Percentiles rank a stretch among this genome's conserved stretches.
Conservation (phyloP, 2,113 vertebrate genomes). For the Nematolebias whitei region DNA sequence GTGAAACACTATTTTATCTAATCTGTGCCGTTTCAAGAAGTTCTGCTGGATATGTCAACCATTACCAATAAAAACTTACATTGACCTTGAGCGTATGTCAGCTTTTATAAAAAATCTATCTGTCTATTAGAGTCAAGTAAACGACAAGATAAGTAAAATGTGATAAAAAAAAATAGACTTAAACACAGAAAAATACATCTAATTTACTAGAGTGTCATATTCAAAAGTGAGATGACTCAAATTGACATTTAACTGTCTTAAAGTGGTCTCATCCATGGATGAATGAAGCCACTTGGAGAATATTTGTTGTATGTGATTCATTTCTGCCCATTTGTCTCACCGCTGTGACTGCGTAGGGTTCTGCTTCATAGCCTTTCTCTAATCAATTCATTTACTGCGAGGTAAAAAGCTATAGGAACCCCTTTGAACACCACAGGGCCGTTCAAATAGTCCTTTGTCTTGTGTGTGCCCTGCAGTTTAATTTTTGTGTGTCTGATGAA, state of each 20-base stretch:
- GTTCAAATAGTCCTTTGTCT: constrained; percentile 41
- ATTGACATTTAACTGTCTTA: neutral
- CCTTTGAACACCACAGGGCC: constrained; percentile 31
- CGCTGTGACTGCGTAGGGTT: constrained; percentile 13
- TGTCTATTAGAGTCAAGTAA: neutral
- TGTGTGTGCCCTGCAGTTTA: constrained; percentile 32
- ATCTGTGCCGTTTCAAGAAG: constrained; percentile 41
- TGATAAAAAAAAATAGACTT: neutral
- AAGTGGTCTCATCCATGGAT: constrained; percentile 25
- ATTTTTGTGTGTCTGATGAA: constrained; percentile 56
- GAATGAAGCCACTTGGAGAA: constrained; percentile 69
- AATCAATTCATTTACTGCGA: constrained; percentile 59
- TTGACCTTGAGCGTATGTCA: constrained; percentile 59
- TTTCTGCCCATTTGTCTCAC: constrained; percentile 16
- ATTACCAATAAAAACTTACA: constrained; percentile 59
- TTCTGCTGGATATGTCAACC: constrained; percentile 75
- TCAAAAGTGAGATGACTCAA: neutral
- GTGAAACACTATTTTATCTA: constrained; percentile 59
- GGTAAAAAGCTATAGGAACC: constrained; percentile 34
- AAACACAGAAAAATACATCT: neutral
- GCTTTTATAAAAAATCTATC: neutral
- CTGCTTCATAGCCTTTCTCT: constrained; percentile 55
- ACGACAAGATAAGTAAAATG: neutral
- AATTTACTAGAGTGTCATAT: neutral
- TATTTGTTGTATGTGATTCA: constrained; percentile 54